A percentile compares a stretch with the other conserved stretches of the same genome.
phyloP scores from a whole-genome alignment of 2,797 vertebrate species.

The Oreonectes daqikongensis region DNA sequence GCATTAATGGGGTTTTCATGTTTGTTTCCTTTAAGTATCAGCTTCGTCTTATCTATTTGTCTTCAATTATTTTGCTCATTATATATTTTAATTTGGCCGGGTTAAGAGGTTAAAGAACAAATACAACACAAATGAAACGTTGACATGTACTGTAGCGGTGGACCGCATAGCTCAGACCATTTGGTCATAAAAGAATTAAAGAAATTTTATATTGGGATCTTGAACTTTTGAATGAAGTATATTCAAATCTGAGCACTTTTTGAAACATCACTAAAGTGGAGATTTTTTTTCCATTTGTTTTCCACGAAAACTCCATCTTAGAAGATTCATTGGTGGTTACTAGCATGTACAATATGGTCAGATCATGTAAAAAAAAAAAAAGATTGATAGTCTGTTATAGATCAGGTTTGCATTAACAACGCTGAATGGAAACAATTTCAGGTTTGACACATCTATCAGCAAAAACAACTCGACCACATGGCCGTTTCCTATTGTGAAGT shows the following conservation, averaged over 20 bases:
- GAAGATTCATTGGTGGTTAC: background rate
- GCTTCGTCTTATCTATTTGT: background rate
- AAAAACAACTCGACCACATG: slow-evolving; percentile 32
- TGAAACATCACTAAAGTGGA: background rate
- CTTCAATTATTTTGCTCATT: no score
- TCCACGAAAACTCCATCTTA: background rate
- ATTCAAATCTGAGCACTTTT: background rate
- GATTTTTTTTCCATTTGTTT: no score
- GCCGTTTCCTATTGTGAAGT: background rate
- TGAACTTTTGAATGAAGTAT: background rate
- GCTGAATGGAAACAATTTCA: slow-evolving; percentile 7
- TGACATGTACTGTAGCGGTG: no score
- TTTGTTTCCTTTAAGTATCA: background rate
- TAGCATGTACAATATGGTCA: background rate
- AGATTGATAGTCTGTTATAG: background rate
- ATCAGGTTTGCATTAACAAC: slow-evolving; percentile 3
- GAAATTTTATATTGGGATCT: background rate
- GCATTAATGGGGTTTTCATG: no score
- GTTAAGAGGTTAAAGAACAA: background rate
- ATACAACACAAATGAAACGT: background rate
- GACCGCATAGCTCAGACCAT: background rate
- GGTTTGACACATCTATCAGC: slow-evolving; percentile 2
- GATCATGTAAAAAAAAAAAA: background rate
- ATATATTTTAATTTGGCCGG: no score
- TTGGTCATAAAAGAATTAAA: background rate